Base-by-base conservation (phyloP, 1,140 invertebrate genomes). In the Lucilia sericata region DNA sequence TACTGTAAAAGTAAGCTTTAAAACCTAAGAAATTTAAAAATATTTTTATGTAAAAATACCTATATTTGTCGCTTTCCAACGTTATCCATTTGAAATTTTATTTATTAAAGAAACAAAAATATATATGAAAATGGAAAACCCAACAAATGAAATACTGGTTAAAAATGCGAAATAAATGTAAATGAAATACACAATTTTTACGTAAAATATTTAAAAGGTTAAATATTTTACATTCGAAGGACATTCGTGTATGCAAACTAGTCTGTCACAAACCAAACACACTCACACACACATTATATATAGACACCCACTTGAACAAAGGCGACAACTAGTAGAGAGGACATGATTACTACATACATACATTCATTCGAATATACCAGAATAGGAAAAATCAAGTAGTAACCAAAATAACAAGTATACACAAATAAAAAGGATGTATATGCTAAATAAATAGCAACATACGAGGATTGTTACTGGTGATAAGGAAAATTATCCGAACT, bases 121-220 rank as follows among this genome's bases (percentile, higher is more conserved):
- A 42, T 42, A 60, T 60, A 60, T 13, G 51, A 5, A 60, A 60
- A 17, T 17, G 14, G 17, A n/a, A n/a, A 60, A 60, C 55, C 14
- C 55, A 60, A 17, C 14, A 17, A 60, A 60, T 14, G n/a, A 0
- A 60, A n/a, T 14, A 60, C 5, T 7, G 55, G 42, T 42, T 42
- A 60, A 60, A 60, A 60, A 60, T 17, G 55, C 5, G 14, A 60
- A 60, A 17, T n/a, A n/a, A 60, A 60, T 60, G 55, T 14, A 60
- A 60, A 60, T 60, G 55, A 60, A 60, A 60, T 60, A n/a, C 55
- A 7, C 13, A n/a, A 60, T 60, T 14, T 60, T 9, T 13, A 36
- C 12, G 30, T 75, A 75, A 75, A 75, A 75, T 75, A 75, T 75
- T 75, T 75, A 75, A 75, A 75, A 75, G 74, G 74, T 75, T 75